Base-by-base conservation (phyloP, 1,140 invertebrate species). In the Trialeurodes vaporariorum region DNA sequence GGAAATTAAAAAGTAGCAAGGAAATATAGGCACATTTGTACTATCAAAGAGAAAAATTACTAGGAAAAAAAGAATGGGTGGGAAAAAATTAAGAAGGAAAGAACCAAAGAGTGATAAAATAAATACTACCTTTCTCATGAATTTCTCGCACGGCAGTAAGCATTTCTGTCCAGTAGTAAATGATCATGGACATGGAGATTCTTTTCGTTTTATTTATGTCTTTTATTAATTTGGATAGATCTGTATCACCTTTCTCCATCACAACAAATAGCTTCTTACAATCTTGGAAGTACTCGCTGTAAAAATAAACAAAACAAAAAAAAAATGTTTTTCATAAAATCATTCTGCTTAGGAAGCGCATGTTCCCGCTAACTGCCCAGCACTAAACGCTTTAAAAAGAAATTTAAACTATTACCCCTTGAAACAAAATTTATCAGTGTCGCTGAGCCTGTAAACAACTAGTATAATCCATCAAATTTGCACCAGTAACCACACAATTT, bases 141-240 rank as follows among this genome's bases (percentile, higher is more conserved):
- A 98, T 95, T 71, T 92, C 87, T 74, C 90, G 83, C 0, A 98
- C 96, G 70, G 93, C 93, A 64, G 85, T 83, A 26, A 98, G 80
- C 93, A 98, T 98, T 80, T 96, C 90, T 72, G 87, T 85, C 92
- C 95, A 98, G 81, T 94, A 96, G 77, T 89, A 92, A 71, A 91
- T 83, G 40, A 96, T 83, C 71, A 76, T 87, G 81, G 49, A 85
- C 76, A 71, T 86, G 82, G 72, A 91, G 73, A 74, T 83, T 77
- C 71, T 81, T 78, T 64, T 85, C 77, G 67, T 83, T 83, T 61
- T 79, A 5, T 80, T 78, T 61, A 83, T 81, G 62, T 81, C 81
- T 72, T 85, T 85, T n/a, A 96, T 78, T 40, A 93, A 83, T 70
- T 83, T 82, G 65, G 88, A 87, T 64, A 98, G 82, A 81, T 98